Base-by-base conservation (phyloP, 2,888 invertebrate species). In the Siphlonurus alternatus region DNA sequence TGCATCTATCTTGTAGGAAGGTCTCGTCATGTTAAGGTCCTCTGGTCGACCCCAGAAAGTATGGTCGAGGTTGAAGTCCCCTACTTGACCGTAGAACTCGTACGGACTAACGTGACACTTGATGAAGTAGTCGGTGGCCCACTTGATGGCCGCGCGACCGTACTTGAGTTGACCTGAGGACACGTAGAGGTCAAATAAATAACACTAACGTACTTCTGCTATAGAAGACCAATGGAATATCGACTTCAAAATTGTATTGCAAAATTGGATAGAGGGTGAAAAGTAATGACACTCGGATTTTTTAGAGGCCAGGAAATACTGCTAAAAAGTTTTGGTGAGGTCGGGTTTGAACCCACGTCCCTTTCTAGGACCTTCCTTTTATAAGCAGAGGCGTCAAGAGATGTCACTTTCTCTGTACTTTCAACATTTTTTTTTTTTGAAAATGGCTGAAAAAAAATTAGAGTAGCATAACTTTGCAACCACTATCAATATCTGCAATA, bases 21-120 rank as follows among this genome's bases (percentile, higher is more conserved):
- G 83, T 65, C 83, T 74, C 1, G 75, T 74, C 73, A 78, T 80
- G 65, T 78, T 80, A 72, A 81, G 75, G 61, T 83, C 81, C 71
- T 84, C 84, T 2, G 83, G 82, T 61, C 83, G 74, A 1, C 82
- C 83, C 83, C 84, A 84, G 70, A 76, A 82, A 1, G 74, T 72
- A 69, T 83, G 83, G 70, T 84, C 83, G 18, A 76, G 70, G 20
- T 74, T 71, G 64, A 83, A 83, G 69, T 81, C 79, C 1, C 81
- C 80, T 20, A 82, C 81, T 74, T 81, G 81, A 0, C 79, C 81
- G 69, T 81, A 81, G 60, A 81, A 74, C 63, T 78, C 80, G 66
- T 75, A 73, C 10, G 77, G 77, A 60, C 74, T 74, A 15, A 77
- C 76, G 72, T 80, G 80, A 69, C 80, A 81, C 70, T 83, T 83